Conservation (phyloP, 2,797 vertebrate genomes). For the Anguilla marmorata region DNA sequence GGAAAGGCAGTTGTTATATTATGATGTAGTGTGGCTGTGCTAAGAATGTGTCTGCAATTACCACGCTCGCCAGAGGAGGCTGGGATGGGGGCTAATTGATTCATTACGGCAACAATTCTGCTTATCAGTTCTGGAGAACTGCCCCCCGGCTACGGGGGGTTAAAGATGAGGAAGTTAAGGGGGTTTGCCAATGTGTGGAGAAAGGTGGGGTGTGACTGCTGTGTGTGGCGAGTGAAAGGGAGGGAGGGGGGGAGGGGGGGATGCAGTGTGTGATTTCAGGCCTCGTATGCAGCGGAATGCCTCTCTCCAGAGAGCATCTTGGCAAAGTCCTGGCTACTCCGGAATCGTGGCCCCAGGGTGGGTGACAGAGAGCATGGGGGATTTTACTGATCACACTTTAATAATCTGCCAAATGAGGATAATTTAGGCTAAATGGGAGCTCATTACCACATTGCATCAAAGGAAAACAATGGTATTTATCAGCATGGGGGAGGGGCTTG, state of each 20-base stretch:
- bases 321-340: constrained; percentile 8
- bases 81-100: constrained; percentile 31
- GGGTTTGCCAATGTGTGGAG: neutral
- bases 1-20: neutral
- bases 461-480: constrained; percentile 60
- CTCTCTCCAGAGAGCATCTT: neutral
- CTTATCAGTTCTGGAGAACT: constrained; percentile 24
- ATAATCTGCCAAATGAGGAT: constrained; percentile 69
- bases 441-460: constrained; percentile 70
- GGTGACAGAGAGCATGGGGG: neutral
- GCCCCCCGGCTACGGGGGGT: neutral
- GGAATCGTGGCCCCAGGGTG: constrained; percentile 13
- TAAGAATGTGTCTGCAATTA: constrained; percentile 33
- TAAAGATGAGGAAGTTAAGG: constrained; percentile 12
- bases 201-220: neutral
- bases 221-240: neutral
- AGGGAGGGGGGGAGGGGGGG: neutral
- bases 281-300: neutral
- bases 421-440: constrained; percentile 67
- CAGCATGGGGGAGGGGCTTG: constrained; percentile 45
- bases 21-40: constrained; percentile 7
- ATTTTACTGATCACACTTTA: constrained; percentile 52
- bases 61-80: constrained; percentile 18
- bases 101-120: constrained; percentile 25
- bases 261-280: neutral